phyloP scores from a whole-genome alignment of 2,888 invertebrate genomes.

The Thecophora atra region DNA sequence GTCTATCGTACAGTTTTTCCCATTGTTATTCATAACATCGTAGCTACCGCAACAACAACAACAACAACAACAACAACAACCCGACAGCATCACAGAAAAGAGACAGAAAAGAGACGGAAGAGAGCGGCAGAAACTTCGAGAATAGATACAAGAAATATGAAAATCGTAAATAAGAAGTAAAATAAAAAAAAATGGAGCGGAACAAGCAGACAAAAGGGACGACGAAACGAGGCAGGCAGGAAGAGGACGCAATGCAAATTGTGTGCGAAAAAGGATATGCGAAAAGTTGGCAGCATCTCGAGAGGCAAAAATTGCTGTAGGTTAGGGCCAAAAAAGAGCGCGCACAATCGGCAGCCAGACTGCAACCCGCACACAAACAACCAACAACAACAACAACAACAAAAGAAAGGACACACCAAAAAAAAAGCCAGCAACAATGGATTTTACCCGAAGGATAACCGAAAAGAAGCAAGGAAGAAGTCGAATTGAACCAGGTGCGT shows the following conservation, averaged over 20 bases:
- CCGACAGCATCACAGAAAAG: not conserved
- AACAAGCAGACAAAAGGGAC: not conserved
- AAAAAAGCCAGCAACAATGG: slow-evolving; percentile 2
- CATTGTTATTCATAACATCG: slow-evolving; percentile 18
- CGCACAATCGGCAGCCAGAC: not conserved
- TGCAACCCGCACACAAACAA: not conserved
- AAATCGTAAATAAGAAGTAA: slow-evolving; percentile 12
- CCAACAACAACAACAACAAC: not conserved
- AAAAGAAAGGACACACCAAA: not conserved
- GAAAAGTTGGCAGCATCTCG: not conserved
- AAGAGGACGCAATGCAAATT: not conserved
- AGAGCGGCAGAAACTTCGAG: not conserved
- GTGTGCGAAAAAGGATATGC: not conserved
- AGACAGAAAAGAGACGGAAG: not conserved
- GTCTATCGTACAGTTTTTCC: not conserved
- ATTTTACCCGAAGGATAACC: not conserved
- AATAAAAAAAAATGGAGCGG: not conserved
- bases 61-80: not conserved
- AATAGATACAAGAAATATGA: not conserved
- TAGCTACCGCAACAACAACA: not conserved
- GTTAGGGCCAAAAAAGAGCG: too few species aligned
- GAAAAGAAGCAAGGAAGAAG: not conserved
- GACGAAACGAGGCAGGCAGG: not conserved
- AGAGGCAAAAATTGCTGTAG: too few species aligned
- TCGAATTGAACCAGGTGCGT: slow-evolving; percentile 17